Conservation (phyloP, 2,797 vertebrate genomes). For the Uromys caudimaculatus region DNA sequence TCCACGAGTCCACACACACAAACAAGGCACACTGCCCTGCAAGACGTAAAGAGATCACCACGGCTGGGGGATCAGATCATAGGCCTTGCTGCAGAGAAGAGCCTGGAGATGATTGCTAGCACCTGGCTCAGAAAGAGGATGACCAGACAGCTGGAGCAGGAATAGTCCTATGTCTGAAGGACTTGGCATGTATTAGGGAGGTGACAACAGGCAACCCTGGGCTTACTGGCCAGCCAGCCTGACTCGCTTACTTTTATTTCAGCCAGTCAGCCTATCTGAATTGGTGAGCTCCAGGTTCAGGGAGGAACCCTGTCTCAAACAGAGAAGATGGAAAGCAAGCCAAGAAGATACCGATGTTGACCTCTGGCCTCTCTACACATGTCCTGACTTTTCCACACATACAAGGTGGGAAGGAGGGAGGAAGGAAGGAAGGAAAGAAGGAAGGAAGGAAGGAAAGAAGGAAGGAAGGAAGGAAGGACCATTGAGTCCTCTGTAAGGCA, state of each 20-base stretch:
- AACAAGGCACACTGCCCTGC: background rate
- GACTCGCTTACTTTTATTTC: background rate
- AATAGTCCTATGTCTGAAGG: accelerated
- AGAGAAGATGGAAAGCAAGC: too few species aligned
- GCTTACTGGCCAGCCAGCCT: background rate
- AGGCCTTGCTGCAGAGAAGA: background rate
- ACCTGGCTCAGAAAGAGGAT: background rate
- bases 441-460: background rate
- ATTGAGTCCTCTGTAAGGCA: background rate
- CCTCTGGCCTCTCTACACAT: background rate
- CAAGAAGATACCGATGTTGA: background rate
- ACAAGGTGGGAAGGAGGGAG: background rate
- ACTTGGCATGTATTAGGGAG: too few species aligned
- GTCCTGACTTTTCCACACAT: background rate
- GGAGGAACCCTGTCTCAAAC: background rate
- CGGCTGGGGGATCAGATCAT: too few species aligned
- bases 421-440: background rate
- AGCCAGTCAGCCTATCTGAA: background rate
- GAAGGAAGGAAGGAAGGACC: background rate
- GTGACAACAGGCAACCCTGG: background rate
- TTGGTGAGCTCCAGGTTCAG: background rate
- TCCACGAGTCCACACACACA: background rate
- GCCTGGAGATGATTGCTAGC: accelerated
- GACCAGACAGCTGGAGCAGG: background rate
- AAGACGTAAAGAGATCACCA: background rate